phyloP scores from a whole-genome alignment of 2,888 invertebrate genomes.

The Spilosoma lubricipeda region DNA sequence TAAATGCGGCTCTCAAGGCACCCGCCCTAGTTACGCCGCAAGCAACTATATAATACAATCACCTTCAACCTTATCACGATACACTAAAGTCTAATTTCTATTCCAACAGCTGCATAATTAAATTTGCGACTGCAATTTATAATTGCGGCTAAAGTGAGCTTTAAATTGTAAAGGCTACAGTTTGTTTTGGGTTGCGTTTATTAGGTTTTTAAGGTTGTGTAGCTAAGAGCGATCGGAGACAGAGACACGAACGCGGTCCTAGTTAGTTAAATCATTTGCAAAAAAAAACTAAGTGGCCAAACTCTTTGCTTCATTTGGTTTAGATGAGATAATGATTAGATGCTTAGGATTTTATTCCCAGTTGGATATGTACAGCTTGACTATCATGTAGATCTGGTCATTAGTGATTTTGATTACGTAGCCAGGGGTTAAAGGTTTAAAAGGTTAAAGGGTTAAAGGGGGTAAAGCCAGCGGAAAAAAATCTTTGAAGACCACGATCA shows the following conservation, averaged over 20 bases:
- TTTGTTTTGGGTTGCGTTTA: constrained; percentile 46
- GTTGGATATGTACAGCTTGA: background rate
- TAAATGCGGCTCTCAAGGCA: constrained; percentile 82
- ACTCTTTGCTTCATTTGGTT: constrained; percentile 53
- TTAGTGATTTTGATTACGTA: background rate
- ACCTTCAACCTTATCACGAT: constrained; percentile 52
- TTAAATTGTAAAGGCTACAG: constrained; percentile 52
- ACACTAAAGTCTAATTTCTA: constrained; percentile 51
- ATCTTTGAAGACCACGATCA: no score
- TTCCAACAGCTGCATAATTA: constrained; percentile 36
- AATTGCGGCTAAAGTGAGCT: constrained; percentile 52
- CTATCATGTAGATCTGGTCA: background rate
- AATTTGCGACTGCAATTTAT: constrained; percentile 46
- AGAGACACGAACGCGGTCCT: constrained; percentile 80
- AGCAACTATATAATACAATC: constrained; percentile 44
- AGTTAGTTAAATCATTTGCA: constrained; percentile 78
- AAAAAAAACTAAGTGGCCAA: constrained; percentile 64
- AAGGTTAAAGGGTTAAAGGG: no score
- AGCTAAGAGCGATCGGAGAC: constrained; percentile 65
- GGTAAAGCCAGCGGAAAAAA: no score
- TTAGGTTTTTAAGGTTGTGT: constrained; percentile 51
- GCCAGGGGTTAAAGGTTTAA: no score
- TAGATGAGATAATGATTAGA: constrained; percentile 30
- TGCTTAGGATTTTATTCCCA: background rate
- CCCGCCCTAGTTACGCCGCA: constrained; percentile 76